Percentiles rank a stretch among this genome's conserved stretches.
phyloP scores from a whole-genome alignment of 2,888 invertebrate species.

The Habroteleia sp. region DNA sequence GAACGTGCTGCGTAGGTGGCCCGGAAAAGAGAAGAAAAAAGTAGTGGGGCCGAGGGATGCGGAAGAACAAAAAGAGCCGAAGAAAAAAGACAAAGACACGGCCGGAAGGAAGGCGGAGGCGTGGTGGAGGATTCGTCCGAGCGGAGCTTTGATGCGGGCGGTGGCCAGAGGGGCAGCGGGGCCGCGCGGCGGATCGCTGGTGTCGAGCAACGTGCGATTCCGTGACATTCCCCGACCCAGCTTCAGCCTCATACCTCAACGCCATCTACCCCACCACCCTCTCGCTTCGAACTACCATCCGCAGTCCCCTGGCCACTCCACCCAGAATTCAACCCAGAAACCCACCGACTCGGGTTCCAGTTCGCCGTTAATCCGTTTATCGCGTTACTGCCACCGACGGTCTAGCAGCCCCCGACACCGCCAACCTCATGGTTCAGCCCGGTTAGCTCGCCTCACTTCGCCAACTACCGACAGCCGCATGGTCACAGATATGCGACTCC shows the following conservation, averaged over 20 bases:
- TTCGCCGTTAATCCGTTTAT: conserved; percentile 80
- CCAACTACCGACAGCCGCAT: conserved; percentile 57
- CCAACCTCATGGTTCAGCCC: conserved; percentile 54
- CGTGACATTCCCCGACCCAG: conserved; percentile 74
- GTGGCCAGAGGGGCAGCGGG: conserved; percentile 47
- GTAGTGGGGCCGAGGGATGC: conserved; percentile 11
- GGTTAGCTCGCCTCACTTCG: conserved; percentile 60
- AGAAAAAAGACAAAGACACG: conserved; percentile 42
- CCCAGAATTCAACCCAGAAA: conserved; percentile 71
- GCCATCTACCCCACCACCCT: conserved; percentile 34
- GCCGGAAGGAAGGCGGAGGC: conserved; percentile 42
- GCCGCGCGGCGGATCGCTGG: conserved; percentile 64
- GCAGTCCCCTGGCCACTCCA: conserved; percentile 60
- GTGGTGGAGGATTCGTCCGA: conserved; percentile 65
- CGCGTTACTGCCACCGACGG: conserved; percentile 79
- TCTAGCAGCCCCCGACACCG: conserved; percentile 67
- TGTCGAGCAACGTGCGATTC: conserved; percentile 75
- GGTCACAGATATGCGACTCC: conserved; percentile 35
- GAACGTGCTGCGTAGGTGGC: conserved; percentile 60
- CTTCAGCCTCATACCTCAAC: conserved; percentile 55
- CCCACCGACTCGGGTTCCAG: conserved; percentile 73
- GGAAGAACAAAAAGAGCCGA: conserved; percentile 43
- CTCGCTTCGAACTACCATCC: conserved; percentile 29
- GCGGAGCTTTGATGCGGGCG: conserved; percentile 71
- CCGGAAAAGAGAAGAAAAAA: conserved; percentile 51